Base-by-base conservation (phyloP, 2,113 vertebrate species). In the Ochotona curzoniae region DNA sequence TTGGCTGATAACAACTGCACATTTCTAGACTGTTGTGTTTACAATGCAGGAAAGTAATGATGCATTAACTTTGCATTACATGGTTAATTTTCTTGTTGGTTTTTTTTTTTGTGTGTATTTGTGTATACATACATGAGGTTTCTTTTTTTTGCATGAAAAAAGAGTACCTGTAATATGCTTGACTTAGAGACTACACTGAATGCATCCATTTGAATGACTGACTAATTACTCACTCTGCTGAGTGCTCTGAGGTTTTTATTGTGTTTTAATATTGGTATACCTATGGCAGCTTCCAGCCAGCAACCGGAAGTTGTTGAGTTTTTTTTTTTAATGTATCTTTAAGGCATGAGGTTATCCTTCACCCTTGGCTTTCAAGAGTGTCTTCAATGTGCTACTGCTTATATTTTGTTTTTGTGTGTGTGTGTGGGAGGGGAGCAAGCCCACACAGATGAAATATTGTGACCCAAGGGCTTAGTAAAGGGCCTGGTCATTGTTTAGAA, bases 31-130 rank as follows among this genome's bases (percentile, higher is more conserved):
- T 81, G 84, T 20, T 66, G 54, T 67, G 63, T 89, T 93, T 94
- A 64, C 90, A 81, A 94, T 60, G 35, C 21, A 70, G 82, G 80
- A 90, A 69, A 88, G 75, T 91, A 84, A 82, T 63, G 87, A 78
- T 73, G 21, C n/a, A n/a, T 73, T 91, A 82, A 73, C 67, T 90
- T 82, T 94, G 35, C 26, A 78, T 85, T 88, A 85, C 17, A 21
- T 0, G 0, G n/a, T 87, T 76, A 81, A 32, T 76, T 82, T 86
- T 88, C n/a, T 67, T 91, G 47, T 84, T 80, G 51, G 35, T 88
- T n/a, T 93, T 81, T 78, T 30, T 49, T 5, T 23, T 20, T 32
- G 15, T 38, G 32, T 60, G 10, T 15, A 14, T 49, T 23, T 44
- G 23, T 81, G 21, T 79, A 32, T 63, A 89, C 25, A n/a, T 14